Evolutionary conservation across 2,888 invertebrate genomes (phyloP).

Genomic region (Ormia ochracea): DNA sequence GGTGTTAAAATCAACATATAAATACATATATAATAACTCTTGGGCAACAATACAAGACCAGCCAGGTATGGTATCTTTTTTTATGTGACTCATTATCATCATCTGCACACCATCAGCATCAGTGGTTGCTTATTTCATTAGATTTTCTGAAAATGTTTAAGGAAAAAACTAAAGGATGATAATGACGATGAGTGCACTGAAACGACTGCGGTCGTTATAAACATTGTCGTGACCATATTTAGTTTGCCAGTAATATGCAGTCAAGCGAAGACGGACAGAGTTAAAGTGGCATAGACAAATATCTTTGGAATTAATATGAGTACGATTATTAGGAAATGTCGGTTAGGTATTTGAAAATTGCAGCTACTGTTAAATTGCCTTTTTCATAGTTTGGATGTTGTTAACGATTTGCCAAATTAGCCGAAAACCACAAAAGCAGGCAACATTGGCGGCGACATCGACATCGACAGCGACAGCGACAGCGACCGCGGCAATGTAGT

Average conservation of each 20-base stretch:
- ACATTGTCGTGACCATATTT: constrained; percentile 57
- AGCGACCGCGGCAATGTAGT: not conserved
- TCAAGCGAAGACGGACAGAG: not conserved
- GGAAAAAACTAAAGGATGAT: not conserved
- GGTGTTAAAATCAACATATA: constrained; percentile 62
- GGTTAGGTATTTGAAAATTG: constrained; percentile 65
- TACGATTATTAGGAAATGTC: constrained; percentile 63
- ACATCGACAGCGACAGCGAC: not conserved
- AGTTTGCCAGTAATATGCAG: constrained; percentile 18
- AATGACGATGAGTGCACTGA: constrained; percentile 9
- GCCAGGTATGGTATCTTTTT: constrained; percentile 11
- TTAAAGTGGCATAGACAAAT: constrained; percentile 34
- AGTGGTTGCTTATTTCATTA: constrained; percentile 25
- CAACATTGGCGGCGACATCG: not conserved
- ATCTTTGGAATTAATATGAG: constrained; percentile 54
- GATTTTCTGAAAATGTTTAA: constrained; percentile 15
- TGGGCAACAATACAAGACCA: constrained; percentile 1
- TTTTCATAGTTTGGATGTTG: constrained; percentile 58
- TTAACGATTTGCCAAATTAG: constrained; percentile 63
- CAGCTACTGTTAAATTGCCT: constrained; percentile 65
- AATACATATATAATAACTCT: too few species aligned
- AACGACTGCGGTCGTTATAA: constrained; percentile 48
- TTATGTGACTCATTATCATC: constrained; percentile 59
- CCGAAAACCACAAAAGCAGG: constrained; percentile 36
- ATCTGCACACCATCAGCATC: constrained; percentile 16